Conservation (phyloP, 1,140 invertebrate species). For the Cotesia chilonis region DNA sequence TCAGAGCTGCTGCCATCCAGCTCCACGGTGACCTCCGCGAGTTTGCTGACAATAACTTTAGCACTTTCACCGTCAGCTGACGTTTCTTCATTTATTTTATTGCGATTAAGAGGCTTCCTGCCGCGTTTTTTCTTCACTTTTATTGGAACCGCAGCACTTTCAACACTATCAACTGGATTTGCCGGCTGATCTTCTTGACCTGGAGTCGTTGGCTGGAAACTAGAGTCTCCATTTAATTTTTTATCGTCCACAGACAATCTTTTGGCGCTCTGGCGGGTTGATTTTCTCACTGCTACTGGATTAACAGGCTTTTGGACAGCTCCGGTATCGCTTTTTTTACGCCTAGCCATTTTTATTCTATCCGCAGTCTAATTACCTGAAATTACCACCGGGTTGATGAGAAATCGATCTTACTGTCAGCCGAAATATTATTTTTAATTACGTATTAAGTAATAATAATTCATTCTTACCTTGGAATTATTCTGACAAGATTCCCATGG, state of each 20-base stretch:
- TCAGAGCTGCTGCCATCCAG: background rate
- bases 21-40: background rate
- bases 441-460: background rate
- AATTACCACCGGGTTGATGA: background rate
- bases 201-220: background rate
- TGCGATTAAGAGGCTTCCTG: background rate
- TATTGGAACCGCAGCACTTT: background rate
- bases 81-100: background rate
- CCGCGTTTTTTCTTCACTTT: constrained; percentile 16
- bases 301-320: background rate
- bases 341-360: constrained; percentile 22
- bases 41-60: background rate
- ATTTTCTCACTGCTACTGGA: background rate
- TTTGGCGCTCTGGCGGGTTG: background rate
- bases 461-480: background rate
- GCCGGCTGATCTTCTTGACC: background rate
- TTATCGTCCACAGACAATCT: constrained; percentile 5
- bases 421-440: too few relatives aligned
- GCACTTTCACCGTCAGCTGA: too few relatives aligned
- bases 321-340: constrained; percentile 25
- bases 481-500: background rate
- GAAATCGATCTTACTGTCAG: too few relatives aligned
- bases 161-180: background rate
- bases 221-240: constrained; percentile 20
- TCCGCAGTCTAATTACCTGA: background rate